Base-by-base conservation (phyloP, 2,113 vertebrate species). In the Chloebia gouldiae region DNA sequence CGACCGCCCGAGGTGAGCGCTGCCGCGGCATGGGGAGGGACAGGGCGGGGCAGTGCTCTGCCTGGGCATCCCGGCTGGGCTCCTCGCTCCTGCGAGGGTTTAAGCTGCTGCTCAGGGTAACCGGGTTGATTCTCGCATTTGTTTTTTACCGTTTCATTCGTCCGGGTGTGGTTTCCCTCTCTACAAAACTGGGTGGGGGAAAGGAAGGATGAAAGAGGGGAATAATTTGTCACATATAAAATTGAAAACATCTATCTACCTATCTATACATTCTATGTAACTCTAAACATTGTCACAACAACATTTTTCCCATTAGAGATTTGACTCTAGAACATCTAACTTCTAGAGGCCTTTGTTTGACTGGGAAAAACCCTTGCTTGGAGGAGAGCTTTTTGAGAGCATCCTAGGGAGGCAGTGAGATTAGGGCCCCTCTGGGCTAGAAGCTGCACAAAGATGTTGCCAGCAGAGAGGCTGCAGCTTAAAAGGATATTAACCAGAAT, bases 1-100 rank as follows among this genome's bases (percentile, higher is more conserved):
- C 99, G 0, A 99, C 99, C 0, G 98, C 98, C 13, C 97, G 97
- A 98, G 99, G 99, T 99, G 97, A 95, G 91, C 16, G 0, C 0
- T 2, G 16, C 27, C 5, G 6, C 7, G 20, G 24, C 30, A 1
- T 1, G 4, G 14, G 2, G 28, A 3, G 1, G 76, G 59, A 27
- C 23, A 6, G 37, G n/a, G 13, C 28, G 3, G 37, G 3, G 9
- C 25, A 20, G 25, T 21, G 33, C 65, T 31, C 37, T 11, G 37
- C 16, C 13, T 4, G 44, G 8, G 23, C 37, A 42, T 24, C 59
- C 68, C 5, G 0, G 24, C 31, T 23, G 4, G 9, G 14, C 10
- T 70, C 69, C 86, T 18, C 23, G 28, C 33, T 61, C 18, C 44
- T n/a, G 6, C 7, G 16, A n/a, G 69, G 33, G 1, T n/a, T 78